These are phyloP conservation scores for Pristionchus arcanus DNA, from an alignment of 2,888 invertebrate genomes.

Conservation along the genomic window DNA sequence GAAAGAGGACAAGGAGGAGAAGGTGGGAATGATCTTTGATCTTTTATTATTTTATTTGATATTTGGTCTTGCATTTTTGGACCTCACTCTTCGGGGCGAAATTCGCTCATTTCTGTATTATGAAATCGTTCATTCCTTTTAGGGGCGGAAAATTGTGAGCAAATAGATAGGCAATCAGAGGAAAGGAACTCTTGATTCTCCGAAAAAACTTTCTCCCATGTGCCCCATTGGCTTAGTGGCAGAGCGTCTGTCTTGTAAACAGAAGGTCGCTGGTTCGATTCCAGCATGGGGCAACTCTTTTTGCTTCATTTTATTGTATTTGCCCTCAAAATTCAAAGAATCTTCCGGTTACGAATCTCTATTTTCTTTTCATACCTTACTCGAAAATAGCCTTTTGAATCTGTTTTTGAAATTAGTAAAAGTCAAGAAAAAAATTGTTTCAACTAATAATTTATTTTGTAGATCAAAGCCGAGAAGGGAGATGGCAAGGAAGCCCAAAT, in stretches of 20 bases:
- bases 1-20: constrained; percentile 5
- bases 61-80: neutral
- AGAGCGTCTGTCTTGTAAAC: constrained; percentile 51
- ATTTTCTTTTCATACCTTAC: no score
- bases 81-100: no score
- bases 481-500: neutral
- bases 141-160: neutral
- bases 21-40: neutral
- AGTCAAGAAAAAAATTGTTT: neutral
- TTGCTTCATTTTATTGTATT: no score
- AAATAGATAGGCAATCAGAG: neutral
- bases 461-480: neutral
- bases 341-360: no score
- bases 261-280: constrained; percentile 50
- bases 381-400: no score
- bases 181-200: no score
- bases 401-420: neutral
- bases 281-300: constrained; percentile 35
- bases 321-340: no score
- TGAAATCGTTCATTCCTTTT: no score
- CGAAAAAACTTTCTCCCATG: no score
- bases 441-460: neutral
- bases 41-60: neutral
- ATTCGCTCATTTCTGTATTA: no score
- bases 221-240: constrained; percentile 48